Evolutionary conservation across 2,888 invertebrate genomes (phyloP), one percentile per base, ranked within the genome.

Genomic region (Monopis laevigella): DNA sequence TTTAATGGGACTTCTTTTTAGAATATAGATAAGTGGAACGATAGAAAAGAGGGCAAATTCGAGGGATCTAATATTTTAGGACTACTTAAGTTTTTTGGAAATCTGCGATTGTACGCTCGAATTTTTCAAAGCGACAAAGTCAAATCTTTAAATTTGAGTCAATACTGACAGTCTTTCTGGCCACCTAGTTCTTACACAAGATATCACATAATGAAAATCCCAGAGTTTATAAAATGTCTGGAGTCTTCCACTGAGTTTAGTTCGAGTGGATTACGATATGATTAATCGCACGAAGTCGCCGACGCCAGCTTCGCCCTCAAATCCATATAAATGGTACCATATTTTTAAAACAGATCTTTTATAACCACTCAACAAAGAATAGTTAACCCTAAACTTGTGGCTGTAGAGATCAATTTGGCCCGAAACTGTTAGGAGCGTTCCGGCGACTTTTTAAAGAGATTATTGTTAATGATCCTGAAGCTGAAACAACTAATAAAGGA

Each of bases 381-480:
- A 54, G 17, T 54, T 51, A 59, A 64, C 68, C 57, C 46, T 66
- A 50, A 44, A 26, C 10, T 41, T 11, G 26, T n/a, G n/a, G 8
- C 1, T 0, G 29, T 19, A 52, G 49, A 43, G 53, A 54, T 55
- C 46, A 39, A 39, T 45, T 45, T 46, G 45, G 48, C 48, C 46
- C 21, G n/a, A 38, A 21, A 2, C n/a, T 27, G 10, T 14, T 2
- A 8, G 17, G 19, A 13, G 24, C 45, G 46, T 55, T 53, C 53
- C 49, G 52, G 50, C 44, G 43, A 52, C 51, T 58, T 62, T 62
- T 64, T 58, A 62, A 65, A 65, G 65, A 66, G 74, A 74, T 74
- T 72, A 73, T 62, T 59, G 61, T 65, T 65, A 72, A 69, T 66
- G 62, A 58, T 49, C 41, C 55, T 14, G 14, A 27, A 39, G 39